Evolutionary conservation across 2,113 vertebrate species (phyloP).

Genomic region (Bos indicus): DNA sequence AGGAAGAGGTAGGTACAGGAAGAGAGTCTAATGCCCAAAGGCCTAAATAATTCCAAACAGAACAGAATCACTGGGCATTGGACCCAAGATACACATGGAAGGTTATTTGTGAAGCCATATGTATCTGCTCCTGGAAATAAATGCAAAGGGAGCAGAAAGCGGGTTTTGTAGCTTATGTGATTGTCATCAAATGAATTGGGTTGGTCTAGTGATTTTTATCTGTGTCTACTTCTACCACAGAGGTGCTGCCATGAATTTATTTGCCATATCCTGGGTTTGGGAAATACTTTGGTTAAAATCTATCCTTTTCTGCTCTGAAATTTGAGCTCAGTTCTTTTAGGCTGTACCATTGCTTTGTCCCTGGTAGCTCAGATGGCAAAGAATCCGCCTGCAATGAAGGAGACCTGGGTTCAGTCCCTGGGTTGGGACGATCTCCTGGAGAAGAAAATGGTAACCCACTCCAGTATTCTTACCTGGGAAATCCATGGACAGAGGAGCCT

Average conservation of each 20-base stretch:
- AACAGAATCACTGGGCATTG: background rate
- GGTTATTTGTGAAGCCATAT: background rate
- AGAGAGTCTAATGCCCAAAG: background rate
- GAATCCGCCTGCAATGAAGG: background rate
- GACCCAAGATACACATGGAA: background rate
- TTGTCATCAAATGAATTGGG: background rate
- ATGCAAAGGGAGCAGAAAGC: background rate
- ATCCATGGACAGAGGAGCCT: background rate
- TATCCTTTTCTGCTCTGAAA: background rate
- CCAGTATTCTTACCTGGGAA: background rate
- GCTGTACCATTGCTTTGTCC: background rate
- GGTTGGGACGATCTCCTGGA: background rate
- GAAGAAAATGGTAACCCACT: background rate
- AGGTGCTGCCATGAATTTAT: background rate
- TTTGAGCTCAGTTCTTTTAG: background rate
- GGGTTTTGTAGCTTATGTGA: background rate
- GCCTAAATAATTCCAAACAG: background rate
- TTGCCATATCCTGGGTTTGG: background rate
- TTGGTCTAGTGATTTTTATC: background rate
- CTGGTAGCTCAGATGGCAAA: background rate
- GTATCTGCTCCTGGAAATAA: background rate
- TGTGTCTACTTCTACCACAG: background rate
- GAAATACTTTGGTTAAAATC: slow-evolving; percentile 11
- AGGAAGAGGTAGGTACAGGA: background rate
- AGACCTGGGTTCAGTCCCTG: background rate